These are phyloP conservation scores for Eucera pruinosa DNA, from an alignment of 2,888 invertebrate species.

Conservation along the genomic window DNA sequence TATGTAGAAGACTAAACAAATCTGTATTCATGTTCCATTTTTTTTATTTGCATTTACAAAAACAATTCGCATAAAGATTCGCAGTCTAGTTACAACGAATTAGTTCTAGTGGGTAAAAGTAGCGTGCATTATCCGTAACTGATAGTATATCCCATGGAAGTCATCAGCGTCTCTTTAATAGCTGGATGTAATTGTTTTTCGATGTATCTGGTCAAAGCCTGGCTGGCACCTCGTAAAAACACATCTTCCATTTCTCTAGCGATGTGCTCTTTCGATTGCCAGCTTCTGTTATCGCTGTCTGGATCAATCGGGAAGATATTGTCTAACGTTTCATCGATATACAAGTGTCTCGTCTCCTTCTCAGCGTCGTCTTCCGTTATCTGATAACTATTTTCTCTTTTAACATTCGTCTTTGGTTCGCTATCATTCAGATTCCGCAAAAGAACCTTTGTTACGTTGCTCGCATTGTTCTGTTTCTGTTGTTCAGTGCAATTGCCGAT, in stretches of 20 bases:
- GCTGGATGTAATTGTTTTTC: conserved; percentile 93
- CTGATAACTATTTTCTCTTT: conserved; percentile 42
- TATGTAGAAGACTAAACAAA: too few relatives aligned
- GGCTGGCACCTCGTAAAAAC: conserved; percentile 92
- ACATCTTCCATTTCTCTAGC: conserved; percentile 94
- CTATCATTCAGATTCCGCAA: background rate
- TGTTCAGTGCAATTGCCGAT: conserved; percentile 47
- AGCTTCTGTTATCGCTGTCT: conserved; percentile 64
- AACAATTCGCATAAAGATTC: too few relatives aligned
- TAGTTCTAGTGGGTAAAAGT: background rate
- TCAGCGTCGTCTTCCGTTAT: conserved; percentile 34
- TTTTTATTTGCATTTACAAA: too few relatives aligned
- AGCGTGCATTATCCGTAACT: conserved; percentile 87
- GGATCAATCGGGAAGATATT: conserved; percentile 57
- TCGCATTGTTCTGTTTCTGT: background rate
- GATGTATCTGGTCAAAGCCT: conserved; percentile 92
- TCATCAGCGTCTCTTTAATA: conserved; percentile 93
- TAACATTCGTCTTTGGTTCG: conserved; percentile 47
- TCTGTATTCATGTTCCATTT: too few relatives aligned
- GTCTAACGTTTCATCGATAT: conserved; percentile 66
- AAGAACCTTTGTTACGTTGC: conserved; percentile 16
- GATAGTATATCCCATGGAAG: conserved; percentile 94
- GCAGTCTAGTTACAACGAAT: too few relatives aligned
- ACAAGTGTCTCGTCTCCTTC: conserved; percentile 70
- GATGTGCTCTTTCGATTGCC: conserved; percentile 86